phyloP scores from a whole-genome alignment of 2,113 vertebrate species.

The Delphinapterus leucas region DNA sequence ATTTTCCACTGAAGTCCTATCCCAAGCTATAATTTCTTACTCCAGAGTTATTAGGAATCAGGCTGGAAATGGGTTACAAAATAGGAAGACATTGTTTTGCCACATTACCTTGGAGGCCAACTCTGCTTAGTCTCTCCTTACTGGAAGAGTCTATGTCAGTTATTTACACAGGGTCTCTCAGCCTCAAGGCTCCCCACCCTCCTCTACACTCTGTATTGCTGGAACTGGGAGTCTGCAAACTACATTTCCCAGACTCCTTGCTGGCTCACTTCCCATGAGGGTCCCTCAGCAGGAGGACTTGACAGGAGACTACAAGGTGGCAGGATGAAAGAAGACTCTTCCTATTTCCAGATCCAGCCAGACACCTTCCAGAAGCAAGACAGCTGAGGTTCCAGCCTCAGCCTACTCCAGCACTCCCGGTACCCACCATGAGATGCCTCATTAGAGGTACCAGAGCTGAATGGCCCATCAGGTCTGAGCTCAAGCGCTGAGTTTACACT shows the following conservation, averaged over 20 bases:
- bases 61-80: slow-evolving; percentile 37
- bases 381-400: neutral
- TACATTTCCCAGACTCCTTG: neutral
- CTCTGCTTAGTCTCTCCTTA: neutral
- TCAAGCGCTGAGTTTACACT: neutral
- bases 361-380: neutral
- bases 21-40: slow-evolving; percentile 30
- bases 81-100: neutral
- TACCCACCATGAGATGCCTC: fast-evolving
- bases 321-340: neutral
- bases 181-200: neutral
- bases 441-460: fast-evolving
- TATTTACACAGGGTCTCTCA: neutral
- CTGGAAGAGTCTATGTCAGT: neutral
- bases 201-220: neutral
- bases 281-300: neutral
- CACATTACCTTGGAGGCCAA: neutral
- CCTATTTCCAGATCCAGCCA: neutral
- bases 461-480: neutral
- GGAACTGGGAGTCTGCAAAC: neutral
- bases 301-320: neutral
- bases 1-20: slow-evolving; percentile 52
- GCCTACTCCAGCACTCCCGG: neutral
- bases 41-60: slow-evolving; percentile 6
- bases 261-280: neutral